phyloP scores from a whole-genome alignment of 2,888 invertebrate species.

The Rhingia rostrata region DNA sequence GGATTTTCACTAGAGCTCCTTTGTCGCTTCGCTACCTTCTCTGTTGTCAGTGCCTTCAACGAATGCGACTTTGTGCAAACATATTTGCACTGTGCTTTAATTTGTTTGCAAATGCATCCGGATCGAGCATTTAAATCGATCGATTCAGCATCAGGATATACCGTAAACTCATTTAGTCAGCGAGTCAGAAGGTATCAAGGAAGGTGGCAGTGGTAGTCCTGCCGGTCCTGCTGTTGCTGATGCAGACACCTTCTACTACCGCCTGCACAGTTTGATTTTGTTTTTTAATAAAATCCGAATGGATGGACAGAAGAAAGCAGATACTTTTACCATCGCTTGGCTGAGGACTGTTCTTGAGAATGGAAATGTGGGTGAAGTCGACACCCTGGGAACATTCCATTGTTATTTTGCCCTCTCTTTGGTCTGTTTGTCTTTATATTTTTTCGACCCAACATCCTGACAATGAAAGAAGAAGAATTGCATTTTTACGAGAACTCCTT shows the following conservation, averaged over 20 bases:
- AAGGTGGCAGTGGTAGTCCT: conserved; percentile 32
- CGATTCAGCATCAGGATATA: conserved; percentile 58
- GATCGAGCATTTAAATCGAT: conserved; percentile 74
- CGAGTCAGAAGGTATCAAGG: conserved; percentile 61
- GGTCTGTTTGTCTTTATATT: conserved; percentile 59
- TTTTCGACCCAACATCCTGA: conserved; percentile 65
- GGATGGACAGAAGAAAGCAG: conserved; percentile 56
- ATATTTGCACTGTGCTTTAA: conserved; percentile 72
- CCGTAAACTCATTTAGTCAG: conserved; percentile 68
- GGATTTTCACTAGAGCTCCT: conserved; percentile 38
- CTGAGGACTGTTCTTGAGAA: conserved; percentile 49
- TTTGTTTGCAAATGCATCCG: conserved; percentile 74
- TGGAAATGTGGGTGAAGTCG: conserved; percentile 44
- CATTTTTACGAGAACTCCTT: conserved; percentile 72
- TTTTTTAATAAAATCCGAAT: conserved; percentile 61
- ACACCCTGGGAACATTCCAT: neutral
- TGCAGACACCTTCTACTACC: conserved; percentile 51
- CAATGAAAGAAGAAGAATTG: conserved; percentile 74
- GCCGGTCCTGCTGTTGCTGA: conserved; percentile 41
- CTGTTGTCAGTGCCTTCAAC: neutral
- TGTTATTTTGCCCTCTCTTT: conserved; percentile 27
- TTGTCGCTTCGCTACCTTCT: neutral
- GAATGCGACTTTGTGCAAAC: conserved; percentile 58
- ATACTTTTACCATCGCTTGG: conserved; percentile 26
- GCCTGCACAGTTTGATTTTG: conserved; percentile 51